A percentile compares a stretch with the other conserved stretches of the same genome.
Conservation (phyloP, 2,888 invertebrate genomes). For the Tetheella fluctuosa region DNA sequence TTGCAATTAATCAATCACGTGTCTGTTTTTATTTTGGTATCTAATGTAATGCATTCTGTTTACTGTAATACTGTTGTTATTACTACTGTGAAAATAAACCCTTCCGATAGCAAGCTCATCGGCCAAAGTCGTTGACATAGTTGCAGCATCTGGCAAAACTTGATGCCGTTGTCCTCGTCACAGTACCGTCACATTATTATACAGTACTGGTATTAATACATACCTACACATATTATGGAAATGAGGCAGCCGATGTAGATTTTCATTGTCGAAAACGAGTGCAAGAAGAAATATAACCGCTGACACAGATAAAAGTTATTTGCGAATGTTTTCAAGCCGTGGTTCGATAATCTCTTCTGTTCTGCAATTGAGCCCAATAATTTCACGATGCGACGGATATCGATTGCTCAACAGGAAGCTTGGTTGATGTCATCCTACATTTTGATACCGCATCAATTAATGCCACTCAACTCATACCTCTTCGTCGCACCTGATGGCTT, state of each 20-base stretch:
- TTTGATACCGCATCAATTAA: slow-evolving; percentile 58
- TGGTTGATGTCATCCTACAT: slow-evolving; percentile 33
- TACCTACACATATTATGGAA: not conserved
- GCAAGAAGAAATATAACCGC: not conserved
- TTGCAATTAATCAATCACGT: not conserved
- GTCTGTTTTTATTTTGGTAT: not conserved
- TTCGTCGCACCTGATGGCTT: slow-evolving; percentile 60
- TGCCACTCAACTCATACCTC: slow-evolving; percentile 46
- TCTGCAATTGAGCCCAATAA: not conserved
- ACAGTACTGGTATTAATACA: not conserved
- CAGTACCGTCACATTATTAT: slow-evolving; percentile 24
- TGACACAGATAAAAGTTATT: not conserved
- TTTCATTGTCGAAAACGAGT: not conserved
- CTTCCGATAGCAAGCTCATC: not conserved
- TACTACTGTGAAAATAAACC: slow-evolving; percentile 4
- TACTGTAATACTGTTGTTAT: not conserved
- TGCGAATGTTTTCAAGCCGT: not conserved
- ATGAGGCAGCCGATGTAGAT: not conserved
- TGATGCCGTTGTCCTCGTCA: slow-evolving; percentile 28
- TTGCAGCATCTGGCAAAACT: slow-evolving; percentile 36
- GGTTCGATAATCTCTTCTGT: not conserved
- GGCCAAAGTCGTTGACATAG: slow-evolving; percentile 30
- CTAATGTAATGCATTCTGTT: not conserved
- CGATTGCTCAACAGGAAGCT: slow-evolving; percentile 16
- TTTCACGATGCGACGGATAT: slow-evolving; percentile 1